Base-by-base conservation (phyloP, 2,113 vertebrate species). In the Apteryx owenii region DNA sequence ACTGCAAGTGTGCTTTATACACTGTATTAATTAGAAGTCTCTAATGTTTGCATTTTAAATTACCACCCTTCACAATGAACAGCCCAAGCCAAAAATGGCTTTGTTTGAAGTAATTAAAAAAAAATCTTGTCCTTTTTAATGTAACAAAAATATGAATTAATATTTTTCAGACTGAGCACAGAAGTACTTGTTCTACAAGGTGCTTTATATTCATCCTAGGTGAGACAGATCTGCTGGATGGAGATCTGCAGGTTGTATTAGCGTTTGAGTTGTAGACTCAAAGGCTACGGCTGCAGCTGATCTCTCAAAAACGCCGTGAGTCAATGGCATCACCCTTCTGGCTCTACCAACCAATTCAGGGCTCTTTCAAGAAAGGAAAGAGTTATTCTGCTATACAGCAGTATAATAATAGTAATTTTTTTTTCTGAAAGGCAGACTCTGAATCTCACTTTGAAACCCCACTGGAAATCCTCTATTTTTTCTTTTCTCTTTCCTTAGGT, bases 371-470 rank as follows among this genome's bases (percentile, higher is more conserved):
- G 83, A 95, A 40, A 85, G 16, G 73, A 70, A 40, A 25, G 50
- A 85, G 66, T 89, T 62, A 48, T 92, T 89, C 16, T 76, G 31
- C 15, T 31, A 36, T 51, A 46, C 23, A 44, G 46, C 23, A 75
- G 25, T 58, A 36, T 85, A 93, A 90, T 81, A 93, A 83, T 88
- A 90, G 54, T 79, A 53, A 38, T 96, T 88, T 94, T 70, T 70
- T 96, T 73, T 96, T 94, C 78, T 94, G 88, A 95, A 86, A 93
- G 90, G 61, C 66, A 95, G 54, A 85, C 83, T 95, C 76, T 97
- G 91, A 96, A 96, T 97, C 94, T 91, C 89, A 94, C 94, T 90
- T 94, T 91, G 78, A 33, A 93, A 95, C 78, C 66, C 64, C 77
- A 88, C 88, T 79, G 81, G 77, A 93, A 96, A 83, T 89, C 88